phyloP scores from a whole-genome alignment of 2,797 vertebrate species.

The Dallia pectoralis region DNA sequence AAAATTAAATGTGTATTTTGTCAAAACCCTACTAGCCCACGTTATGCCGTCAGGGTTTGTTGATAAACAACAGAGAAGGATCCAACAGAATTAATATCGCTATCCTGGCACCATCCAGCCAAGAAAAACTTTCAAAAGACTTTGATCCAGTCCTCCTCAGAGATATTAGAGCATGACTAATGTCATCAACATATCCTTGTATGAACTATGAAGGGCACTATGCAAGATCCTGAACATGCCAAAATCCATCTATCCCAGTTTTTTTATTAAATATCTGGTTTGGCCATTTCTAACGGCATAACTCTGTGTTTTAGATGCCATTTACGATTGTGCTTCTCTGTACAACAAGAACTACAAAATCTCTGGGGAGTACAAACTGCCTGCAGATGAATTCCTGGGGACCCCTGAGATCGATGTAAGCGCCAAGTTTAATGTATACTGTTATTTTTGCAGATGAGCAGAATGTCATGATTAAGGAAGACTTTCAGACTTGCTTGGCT shows the following conservation, averaged over 20 bases:
- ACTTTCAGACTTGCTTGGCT: neutral
- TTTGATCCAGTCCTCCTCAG: constrained; percentile 25
- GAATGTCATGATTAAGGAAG: neutral
- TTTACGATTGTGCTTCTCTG: constrained; percentile 94
- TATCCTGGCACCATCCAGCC: constrained; percentile 2
- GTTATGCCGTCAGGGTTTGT: constrained; percentile 33
- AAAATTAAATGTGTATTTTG: constrained; percentile 49
- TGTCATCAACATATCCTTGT: constrained; percentile 32
- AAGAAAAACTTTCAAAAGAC: constrained; percentile 6
- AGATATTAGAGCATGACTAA: constrained; percentile 35
- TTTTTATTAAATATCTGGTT: constrained; percentile 45
- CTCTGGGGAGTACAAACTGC: constrained; percentile 93
- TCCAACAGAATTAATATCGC: no score
- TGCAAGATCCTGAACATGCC: constrained; percentile 19
- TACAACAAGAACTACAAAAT: constrained; percentile 91
- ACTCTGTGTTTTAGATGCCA: constrained; percentile 79
- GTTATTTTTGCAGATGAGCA: neutral
- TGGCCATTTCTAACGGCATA: constrained; percentile 29
- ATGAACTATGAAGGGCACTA: constrained; percentile 4
- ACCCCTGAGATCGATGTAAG: constrained; percentile 90
- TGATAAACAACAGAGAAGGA: constrained; percentile 51
- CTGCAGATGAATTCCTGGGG: constrained; percentile 92
- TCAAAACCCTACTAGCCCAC: constrained; percentile 52
- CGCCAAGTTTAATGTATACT: neutral
- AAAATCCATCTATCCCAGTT: constrained; percentile 17